These are phyloP conservation scores for Ursus arctos DNA, from an alignment of 2,113 vertebrate species.

Conservation along the genomic window DNA sequence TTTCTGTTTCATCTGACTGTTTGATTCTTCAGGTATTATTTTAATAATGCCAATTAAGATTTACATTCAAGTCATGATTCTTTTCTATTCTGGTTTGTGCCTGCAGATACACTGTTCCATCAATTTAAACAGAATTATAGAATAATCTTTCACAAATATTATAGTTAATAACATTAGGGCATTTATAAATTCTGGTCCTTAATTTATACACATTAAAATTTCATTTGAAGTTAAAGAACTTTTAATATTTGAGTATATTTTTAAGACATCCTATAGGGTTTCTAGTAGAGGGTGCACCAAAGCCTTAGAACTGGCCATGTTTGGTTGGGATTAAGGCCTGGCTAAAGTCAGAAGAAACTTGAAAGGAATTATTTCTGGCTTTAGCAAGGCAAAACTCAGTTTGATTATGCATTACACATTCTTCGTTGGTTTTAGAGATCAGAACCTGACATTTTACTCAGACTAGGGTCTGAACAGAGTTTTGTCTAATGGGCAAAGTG, in stretches of 20 bases:
- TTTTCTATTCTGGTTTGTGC: slow-evolving; percentile 43
- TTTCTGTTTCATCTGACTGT: neutral
- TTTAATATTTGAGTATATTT: slow-evolving; percentile 46
- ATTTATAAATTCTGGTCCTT: slow-evolving; percentile 60
- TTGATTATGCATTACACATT: slow-evolving; percentile 53
- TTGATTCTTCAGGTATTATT: slow-evolving; percentile 43
- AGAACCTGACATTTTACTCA: slow-evolving; percentile 64
- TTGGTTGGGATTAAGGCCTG: slow-evolving; percentile 10
- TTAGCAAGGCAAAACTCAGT: slow-evolving; percentile 39
- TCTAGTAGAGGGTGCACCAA: neutral
- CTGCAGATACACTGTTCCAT: slow-evolving; percentile 34
- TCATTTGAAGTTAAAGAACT: slow-evolving; percentile 56
- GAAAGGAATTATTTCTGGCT: slow-evolving; percentile 62
- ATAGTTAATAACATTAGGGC: slow-evolving; percentile 46
- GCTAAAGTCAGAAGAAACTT: neutral
- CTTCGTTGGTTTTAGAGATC: slow-evolving; percentile 68
- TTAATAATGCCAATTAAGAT: slow-evolving; percentile 51
- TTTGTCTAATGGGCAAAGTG: slow-evolving; percentile 66
- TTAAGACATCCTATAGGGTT: neutral
- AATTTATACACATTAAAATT: slow-evolving; percentile 68
- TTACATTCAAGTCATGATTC: slow-evolving; percentile 59
- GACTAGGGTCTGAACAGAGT: slow-evolving; percentile 40
- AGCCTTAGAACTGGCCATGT: neutral
- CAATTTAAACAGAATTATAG: slow-evolving; percentile 72
- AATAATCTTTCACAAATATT: slow-evolving; percentile 72